Conservation (phyloP, 2,888 invertebrate genomes). For the Parnassius smintheus region DNA sequence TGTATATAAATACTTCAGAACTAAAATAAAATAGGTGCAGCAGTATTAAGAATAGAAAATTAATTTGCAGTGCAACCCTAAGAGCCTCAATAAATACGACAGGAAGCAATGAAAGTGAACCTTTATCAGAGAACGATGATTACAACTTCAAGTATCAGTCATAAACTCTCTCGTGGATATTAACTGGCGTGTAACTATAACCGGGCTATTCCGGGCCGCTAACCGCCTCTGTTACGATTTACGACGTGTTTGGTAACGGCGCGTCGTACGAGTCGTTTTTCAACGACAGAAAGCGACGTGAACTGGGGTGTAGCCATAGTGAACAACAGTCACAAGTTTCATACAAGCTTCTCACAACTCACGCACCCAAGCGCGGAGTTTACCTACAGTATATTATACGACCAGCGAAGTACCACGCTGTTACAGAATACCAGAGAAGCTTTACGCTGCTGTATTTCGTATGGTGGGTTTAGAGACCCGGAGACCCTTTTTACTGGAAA, state of each 20-base stretch:
- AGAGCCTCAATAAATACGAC: not conserved
- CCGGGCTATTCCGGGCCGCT: conserved; percentile 21
- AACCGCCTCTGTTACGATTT: conserved; percentile 36
- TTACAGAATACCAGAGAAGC: no score
- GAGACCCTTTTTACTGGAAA: no score
- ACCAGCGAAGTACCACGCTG: no score
- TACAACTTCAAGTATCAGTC: conserved; percentile 51
- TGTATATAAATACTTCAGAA: no score
- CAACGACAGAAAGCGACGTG: conserved; percentile 4
- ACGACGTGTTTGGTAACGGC: conserved; percentile 37
- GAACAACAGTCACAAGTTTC: no score
- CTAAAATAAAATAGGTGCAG: no score
- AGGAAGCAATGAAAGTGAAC: conserved; percentile 14
- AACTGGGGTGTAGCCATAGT: not conserved
- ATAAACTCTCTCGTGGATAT: conserved; percentile 58
- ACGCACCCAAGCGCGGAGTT: no score
- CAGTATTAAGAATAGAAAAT: no score
- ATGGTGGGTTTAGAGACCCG: no score
- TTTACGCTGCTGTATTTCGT: no score
- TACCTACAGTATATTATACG: no score
- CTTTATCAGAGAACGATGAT: not conserved
- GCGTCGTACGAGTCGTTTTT: conserved; percentile 14
- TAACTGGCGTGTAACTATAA: conserved; percentile 43
- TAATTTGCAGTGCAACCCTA: not conserved
- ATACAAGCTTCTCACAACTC: no score